Percentiles rank a stretch among this genome's conserved stretches.
These are phyloP conservation scores for Hiodon tergisus DNA, from an alignment of 2,113 vertebrate genomes.

Conservation along the genomic window DNA sequence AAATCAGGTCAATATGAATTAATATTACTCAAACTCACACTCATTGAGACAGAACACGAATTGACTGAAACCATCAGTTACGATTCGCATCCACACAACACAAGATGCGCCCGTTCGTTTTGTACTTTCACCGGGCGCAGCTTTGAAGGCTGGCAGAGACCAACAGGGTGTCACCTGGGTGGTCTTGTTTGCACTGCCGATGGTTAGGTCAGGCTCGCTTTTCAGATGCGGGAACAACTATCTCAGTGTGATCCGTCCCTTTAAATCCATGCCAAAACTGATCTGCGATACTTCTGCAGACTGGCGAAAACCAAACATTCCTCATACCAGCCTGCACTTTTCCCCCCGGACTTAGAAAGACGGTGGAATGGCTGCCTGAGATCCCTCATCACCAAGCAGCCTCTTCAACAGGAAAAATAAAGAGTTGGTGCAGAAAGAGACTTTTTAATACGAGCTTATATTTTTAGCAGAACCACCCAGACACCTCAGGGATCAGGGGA, in stretches of 20 bases:
- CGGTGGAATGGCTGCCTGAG: too few relatives aligned
- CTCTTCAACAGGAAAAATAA: too few relatives aligned
- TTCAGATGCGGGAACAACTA: not conserved
- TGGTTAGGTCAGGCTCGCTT: not conserved
- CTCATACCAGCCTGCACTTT: conserved; percentile 59
- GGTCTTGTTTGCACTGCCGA: too few relatives aligned
- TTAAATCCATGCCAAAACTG: conserved; percentile 45
- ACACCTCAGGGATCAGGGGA: conserved; percentile 20
- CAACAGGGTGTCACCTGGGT: too few relatives aligned
- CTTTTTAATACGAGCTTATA: not conserved
- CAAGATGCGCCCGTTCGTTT: too few relatives aligned
- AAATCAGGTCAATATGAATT: not conserved
- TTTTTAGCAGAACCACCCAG: conserved; percentile 45
- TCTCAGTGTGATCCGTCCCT: conserved; percentile 50
- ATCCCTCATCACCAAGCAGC: too few relatives aligned
- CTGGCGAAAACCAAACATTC: conserved; percentile 41
- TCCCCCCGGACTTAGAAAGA: conserved; percentile 26
- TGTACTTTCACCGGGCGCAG: too few relatives aligned
- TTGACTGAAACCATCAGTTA: too few relatives aligned
- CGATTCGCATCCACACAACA: too few relatives aligned
- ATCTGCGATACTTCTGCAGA: conserved; percentile 20
- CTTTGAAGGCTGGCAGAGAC: too few relatives aligned
- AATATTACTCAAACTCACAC: not conserved
- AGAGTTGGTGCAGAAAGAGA: too few relatives aligned
- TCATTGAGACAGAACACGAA: too few relatives aligned